Evolutionary conservation across 2,888 invertebrate genomes (phyloP), one percentile per base, ranked within the genome.

Genomic region (Oasisia sp.): DNA sequence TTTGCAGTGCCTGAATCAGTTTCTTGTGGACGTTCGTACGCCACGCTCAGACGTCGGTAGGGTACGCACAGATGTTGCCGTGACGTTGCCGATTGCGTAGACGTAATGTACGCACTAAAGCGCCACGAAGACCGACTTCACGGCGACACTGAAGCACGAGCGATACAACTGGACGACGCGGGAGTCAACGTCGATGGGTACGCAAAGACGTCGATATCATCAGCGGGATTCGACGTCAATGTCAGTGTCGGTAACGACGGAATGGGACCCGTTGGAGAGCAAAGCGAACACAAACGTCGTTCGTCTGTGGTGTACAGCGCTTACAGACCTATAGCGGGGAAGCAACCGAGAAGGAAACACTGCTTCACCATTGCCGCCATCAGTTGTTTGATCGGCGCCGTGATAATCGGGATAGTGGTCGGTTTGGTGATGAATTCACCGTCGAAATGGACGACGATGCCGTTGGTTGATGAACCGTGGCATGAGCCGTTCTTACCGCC

Each of bases 401-500:
- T 74, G 19, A n/a, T n/a, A 7, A 3, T 74, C 27, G 74, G 74
- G n/a, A n/a, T 14, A 7, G n/a, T 74, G 74, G 74, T 74, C 74
- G 74, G 74, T 19, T n/a, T 74, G 27, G 1, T 74, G 74, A n/a
- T 74, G 74, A 74, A 74, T 7, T 27, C 27, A 74, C 14, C 91
- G 32, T 19, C 58, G 38, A 38, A 38, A 0, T 44, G 92, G 32
- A 58, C 92, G 12, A 58, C 91, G 1, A 50, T 92, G 7, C 89
- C 91, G 19, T 12, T 7, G 8, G 93, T 89, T 27, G 58, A 56
- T 5, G 93, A 93, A 11, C 94, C 94, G 7, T 93, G 93, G 93
- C 32, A 56, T 32, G 89, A 93, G 32, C 93, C 93, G 12, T 97
- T 98, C 90, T 96, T 98, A 19, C 97, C 98, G 0, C 96, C 96